Evolutionary conservation across 2,113 vertebrate species (phyloP).

Genomic region (Strix uralensis): DNA sequence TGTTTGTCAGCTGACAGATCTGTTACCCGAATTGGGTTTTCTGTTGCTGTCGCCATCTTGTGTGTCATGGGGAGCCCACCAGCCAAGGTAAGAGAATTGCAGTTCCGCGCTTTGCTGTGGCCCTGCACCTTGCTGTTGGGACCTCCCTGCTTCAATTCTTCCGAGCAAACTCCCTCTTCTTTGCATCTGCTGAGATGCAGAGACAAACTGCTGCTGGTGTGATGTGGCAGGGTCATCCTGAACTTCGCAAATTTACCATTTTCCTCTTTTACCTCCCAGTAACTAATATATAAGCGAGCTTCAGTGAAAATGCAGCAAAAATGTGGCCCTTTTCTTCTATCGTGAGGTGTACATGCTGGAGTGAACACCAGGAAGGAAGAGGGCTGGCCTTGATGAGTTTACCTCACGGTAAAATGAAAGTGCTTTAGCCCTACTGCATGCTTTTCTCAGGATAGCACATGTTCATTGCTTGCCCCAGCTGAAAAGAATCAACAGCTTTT

Average conservation of each 20-base stretch:
- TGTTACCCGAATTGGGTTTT: conserved; percentile 13
- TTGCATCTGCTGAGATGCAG: background rate
- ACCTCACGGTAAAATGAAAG: background rate
- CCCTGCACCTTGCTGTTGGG: background rate
- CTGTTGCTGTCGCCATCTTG: background rate
- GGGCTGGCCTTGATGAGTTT: background rate
- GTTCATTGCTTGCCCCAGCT: background rate
- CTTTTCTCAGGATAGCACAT: background rate
- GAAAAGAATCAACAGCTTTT: background rate
- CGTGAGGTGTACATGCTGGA: rapidly evolving
- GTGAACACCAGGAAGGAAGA: background rate
- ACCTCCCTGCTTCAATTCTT: background rate
- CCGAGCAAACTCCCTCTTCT: rapidly evolving
- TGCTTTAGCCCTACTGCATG: background rate
- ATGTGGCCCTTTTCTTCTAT: background rate
- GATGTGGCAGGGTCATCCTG: background rate
- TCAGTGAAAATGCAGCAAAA: rapidly evolving
- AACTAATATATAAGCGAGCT: rapidly evolving
- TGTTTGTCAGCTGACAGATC: conserved; percentile 44
- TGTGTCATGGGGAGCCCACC: conserved; percentile 34
- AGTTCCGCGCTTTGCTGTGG: rapidly evolving
- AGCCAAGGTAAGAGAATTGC: conserved; percentile 46
- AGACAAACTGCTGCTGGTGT: background rate
- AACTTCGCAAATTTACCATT: rapidly evolving
- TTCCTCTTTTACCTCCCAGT: background rate